Evolutionary conservation across 2,888 invertebrate genomes (phyloP).

Genomic region (Plagiodera versicolora): DNA sequence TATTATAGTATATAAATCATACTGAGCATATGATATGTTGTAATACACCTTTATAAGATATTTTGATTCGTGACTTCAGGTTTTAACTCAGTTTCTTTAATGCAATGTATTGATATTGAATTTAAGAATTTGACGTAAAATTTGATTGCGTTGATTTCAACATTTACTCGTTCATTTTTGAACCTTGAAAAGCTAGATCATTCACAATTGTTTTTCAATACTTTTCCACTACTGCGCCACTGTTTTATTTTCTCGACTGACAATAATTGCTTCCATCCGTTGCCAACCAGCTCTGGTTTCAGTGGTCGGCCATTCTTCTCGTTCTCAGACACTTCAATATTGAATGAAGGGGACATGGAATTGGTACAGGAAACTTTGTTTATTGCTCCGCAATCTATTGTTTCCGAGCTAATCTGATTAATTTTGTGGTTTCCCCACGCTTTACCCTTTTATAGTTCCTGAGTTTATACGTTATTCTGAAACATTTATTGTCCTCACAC

Average conservation of each 20-base stretch:
- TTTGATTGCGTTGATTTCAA: too few species aligned
- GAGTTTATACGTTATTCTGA: neutral
- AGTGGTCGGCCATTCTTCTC: slow-evolving; percentile 17
- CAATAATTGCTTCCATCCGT: neutral
- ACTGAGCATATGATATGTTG: too few species aligned
- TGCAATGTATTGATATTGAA: too few species aligned
- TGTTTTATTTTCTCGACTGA: neutral
- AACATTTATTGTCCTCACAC: too few species aligned
- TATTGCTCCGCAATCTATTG: slow-evolving; percentile 24
- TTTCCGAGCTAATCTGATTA: slow-evolving; percentile 24
- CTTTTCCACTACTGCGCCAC: neutral
- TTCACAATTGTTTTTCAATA: too few species aligned
- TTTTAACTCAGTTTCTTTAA: too few species aligned
- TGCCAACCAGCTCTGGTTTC: slow-evolving; percentile 21
- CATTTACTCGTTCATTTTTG: too few species aligned
- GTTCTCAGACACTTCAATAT: slow-evolving; percentile 19
- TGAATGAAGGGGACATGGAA: slow-evolving; percentile 19
- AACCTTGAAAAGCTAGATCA: too few species aligned
- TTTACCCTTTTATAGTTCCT: neutral
- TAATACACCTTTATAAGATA: too few species aligned
- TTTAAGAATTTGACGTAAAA: too few species aligned
- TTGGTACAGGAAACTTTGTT: slow-evolving; percentile 22
- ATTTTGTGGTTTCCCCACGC: slow-evolving; percentile 9
- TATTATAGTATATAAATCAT: too few species aligned
- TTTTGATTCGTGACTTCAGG: too few species aligned